These are phyloP conservation scores for Lasioglossum lativentre DNA, from an alignment of 2,888 invertebrate genomes.

Conservation along the genomic window DNA sequence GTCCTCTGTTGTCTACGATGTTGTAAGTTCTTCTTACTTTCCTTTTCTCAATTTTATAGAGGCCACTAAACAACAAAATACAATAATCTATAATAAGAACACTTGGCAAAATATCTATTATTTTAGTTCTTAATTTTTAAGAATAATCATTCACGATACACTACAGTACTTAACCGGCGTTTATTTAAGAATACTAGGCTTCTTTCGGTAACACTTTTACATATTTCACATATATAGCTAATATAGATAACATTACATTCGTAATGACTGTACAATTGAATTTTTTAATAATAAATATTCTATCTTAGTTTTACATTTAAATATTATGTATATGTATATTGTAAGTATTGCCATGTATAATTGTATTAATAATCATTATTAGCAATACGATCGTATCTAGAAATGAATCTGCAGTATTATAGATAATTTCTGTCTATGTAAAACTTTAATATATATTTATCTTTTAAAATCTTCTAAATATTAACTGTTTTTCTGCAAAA, in stretches of 20 bases:
- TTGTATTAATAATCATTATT: slow-evolving; percentile 29
- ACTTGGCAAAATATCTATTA: slow-evolving; percentile 6
- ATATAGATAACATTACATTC: background rate
- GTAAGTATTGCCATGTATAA: slow-evolving; percentile 38
- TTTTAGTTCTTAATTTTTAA: slow-evolving; percentile 16
- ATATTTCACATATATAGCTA: slow-evolving; percentile 28
- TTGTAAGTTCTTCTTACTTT: too few species aligned
- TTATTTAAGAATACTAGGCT: slow-evolving; percentile 43
- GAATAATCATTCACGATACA: slow-evolving; percentile 27
- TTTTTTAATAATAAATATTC: slow-evolving; percentile 6
- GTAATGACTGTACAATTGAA: slow-evolving; percentile 22
- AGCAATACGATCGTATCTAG: slow-evolving; percentile 33
- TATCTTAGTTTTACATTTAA: slow-evolving; percentile 7
- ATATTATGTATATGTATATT: background rate
- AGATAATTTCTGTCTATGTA: slow-evolving; percentile 70
- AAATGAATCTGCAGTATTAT: slow-evolving; percentile 55
- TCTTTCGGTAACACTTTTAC: slow-evolving; percentile 27
- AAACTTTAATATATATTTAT: slow-evolving; percentile 76
- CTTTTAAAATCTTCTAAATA: slow-evolving; percentile 72
- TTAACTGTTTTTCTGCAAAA: background rate
- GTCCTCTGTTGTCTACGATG: background rate
- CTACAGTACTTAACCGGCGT: slow-evolving; percentile 38
- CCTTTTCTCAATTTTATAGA: background rate
- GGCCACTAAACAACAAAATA: background rate
- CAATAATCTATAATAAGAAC: background rate